These are phyloP conservation scores for Elmis aenea DNA, from an alignment of 2,888 invertebrate genomes.

Conservation along the genomic window DNA sequence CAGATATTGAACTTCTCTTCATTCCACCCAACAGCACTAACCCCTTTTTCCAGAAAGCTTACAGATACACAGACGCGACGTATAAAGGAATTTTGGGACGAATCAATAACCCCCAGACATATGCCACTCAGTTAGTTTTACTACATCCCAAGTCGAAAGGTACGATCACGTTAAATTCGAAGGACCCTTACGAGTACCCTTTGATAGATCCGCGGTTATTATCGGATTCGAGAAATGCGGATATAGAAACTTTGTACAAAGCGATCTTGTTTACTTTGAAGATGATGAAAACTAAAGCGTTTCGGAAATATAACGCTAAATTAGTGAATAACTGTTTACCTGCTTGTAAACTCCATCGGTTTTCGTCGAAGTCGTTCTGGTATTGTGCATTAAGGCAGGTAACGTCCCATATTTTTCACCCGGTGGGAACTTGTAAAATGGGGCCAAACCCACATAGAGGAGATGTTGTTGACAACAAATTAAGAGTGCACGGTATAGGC, in stretches of 20 bases:
- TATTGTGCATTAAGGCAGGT: constrained; percentile 46
- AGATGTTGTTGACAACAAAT: constrained; percentile 52
- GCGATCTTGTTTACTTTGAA: constrained; percentile 46
- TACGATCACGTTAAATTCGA: constrained; percentile 27
- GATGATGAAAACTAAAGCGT: constrained; percentile 49
- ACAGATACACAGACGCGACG: constrained; percentile 13
- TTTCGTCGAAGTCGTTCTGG: constrained; percentile 47
- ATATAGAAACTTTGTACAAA: constrained; percentile 57
- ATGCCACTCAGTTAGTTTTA: constrained; percentile 21
- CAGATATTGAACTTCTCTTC: constrained; percentile 20
- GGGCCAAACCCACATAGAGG: constrained; percentile 45
- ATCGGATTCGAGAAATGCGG: constrained; percentile 50
- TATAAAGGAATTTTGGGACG: constrained; percentile 9
- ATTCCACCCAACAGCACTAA: constrained; percentile 10
- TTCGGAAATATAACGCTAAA: constrained; percentile 54
- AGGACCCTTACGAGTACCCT: constrained; percentile 32
- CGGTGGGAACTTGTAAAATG: constrained; percentile 53
- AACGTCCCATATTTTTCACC: constrained; percentile 48
- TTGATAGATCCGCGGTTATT: constrained; percentile 28
- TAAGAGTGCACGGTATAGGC: constrained; percentile 49
- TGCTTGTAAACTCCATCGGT: constrained; percentile 43
- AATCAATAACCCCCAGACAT: constrained; percentile 16
- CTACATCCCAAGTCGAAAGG: constrained; percentile 32
- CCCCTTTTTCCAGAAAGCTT: constrained; percentile 5
- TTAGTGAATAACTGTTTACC: constrained; percentile 51